Evolutionary conservation across 2,797 vertebrate species (phyloP).

Genomic region (Alcedo atthis): DNA sequence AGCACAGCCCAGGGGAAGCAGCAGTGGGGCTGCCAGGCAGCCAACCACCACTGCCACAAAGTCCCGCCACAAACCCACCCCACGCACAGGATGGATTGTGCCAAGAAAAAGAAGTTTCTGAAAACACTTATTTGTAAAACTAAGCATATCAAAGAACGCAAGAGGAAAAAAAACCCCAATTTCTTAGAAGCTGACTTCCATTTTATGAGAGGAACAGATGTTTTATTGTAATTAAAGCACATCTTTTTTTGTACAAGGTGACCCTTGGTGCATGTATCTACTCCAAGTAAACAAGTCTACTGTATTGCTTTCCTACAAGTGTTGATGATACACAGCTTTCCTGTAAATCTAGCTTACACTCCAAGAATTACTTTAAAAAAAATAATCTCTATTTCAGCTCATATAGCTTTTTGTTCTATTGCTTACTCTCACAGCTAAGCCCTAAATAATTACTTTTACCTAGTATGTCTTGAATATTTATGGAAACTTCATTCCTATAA

Average conservation of each 20-base stretch:
- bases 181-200: not conserved
- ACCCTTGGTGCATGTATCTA: not conserved
- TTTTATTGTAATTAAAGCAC: constrained; percentile 58
- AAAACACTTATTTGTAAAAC: not conserved
- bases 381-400: not conserved
- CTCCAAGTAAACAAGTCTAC: constrained; percentile 39
- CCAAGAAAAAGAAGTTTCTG: not conserved
- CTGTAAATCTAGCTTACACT: constrained; percentile 11
- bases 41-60: fast-evolving
- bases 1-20: too few relatives aligned
- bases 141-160: not conserved
- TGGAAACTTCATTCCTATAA: not conserved
- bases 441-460: constrained; percentile 50
- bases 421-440: constrained; percentile 18
- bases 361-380: not conserved
- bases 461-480: constrained; percentile 58
- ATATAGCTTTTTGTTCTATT: constrained; percentile 10
- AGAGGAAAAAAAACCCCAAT: not conserved
- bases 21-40: not conserved
- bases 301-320: not conserved
- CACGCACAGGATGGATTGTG: fast-evolving
- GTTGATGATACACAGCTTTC: constrained; percentile 1
- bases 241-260: constrained; percentile 43
- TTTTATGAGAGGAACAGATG: constrained; percentile 43
- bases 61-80: fast-evolving